Base-by-base conservation (phyloP, 2,113 vertebrate species). In the Cromileptes altivelis region DNA sequence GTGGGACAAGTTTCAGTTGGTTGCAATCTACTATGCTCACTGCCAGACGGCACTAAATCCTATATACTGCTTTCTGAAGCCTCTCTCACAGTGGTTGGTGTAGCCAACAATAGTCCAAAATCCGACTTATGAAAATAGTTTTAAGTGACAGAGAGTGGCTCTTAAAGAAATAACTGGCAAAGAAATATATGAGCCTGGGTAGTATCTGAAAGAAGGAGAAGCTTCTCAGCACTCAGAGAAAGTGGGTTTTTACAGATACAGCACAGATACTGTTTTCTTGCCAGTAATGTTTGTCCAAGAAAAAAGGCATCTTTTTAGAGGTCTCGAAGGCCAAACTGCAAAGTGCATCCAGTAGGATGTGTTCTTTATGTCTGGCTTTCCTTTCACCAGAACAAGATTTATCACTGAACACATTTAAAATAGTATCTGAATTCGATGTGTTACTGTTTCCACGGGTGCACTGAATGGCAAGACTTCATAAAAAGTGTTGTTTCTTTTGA, bases 151-250 rank as follows among this genome's bases (percentile, higher is more conserved):
- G 55, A 60, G 17, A 78, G 68, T 52, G 37, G 21, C 47, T 81
- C 18, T 57, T 19, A 21, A 45, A 50, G 17, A 50, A 80, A 65
- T 45, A 60, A 53, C 9, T 5, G 17, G 19, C 30, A 65, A 64
- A 70, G 7, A 74, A 70, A 56, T 49, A 76, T 71, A 60, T 4
- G n/a, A 21, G 2, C 7, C 42, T 85, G 33, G 37, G 10, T 70
- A 85, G 60, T 75, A 12, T 85, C 70, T 17, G 6, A 55, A 40
- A 33, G 49, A n/a, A 63, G 21, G 3, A 78, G 45, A 79, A 56
- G 67, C 53, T 2, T 17, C 27, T 67, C 19, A 10, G 37, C 75
- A 56, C 37, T 61, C 53, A 65, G 3, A n/a, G 42, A 21, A 72
- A 57, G 42, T 55, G 21, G 25, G 23, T 27, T 70, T 70, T 52